Percentiles rank a stretch among this genome's conserved stretches.
These are phyloP conservation scores for Hirtodrosophila trivittata DNA, from an alignment of 2,888 invertebrate species.

Conservation along the genomic window DNA sequence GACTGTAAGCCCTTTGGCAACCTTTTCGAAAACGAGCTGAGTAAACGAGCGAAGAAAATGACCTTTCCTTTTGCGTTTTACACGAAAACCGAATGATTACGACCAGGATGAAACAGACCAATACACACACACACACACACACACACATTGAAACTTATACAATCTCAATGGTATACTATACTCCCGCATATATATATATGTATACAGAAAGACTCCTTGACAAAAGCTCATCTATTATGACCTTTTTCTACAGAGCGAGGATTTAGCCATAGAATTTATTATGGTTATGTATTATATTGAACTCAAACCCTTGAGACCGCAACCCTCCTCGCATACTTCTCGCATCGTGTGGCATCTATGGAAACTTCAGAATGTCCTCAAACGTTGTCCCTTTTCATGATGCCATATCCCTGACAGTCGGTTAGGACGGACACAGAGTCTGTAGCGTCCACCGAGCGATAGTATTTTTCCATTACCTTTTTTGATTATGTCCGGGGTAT, in stretches of 20 bases:
- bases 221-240: constrained; percentile 77
- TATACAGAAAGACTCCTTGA: constrained; percentile 33
- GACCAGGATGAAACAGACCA: constrained; percentile 42
- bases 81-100: constrained; percentile 66
- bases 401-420: constrained; percentile 31
- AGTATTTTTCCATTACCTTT: constrained; percentile 74
- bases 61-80: constrained; percentile 75
- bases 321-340: constrained; percentile 11
- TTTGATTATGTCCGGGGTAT: constrained; percentile 61
- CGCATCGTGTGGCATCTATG: neutral
- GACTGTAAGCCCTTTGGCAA: constrained; percentile 70
- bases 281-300: constrained; percentile 78
- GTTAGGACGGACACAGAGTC: neutral
- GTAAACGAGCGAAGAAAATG: constrained; percentile 71
- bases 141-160: constrained; percentile 23
- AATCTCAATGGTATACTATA: no score
- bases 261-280: constrained; percentile 77
- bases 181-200: constrained; percentile 1
- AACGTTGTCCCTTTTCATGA: constrained; percentile 43
- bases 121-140: constrained; percentile 18
- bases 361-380: constrained; percentile 44
- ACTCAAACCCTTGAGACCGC: constrained; percentile 41
- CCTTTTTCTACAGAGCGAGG: constrained; percentile 74
- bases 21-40: constrained; percentile 67
- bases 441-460: constrained; percentile 36